Percentiles rank a stretch among this genome's conserved stretches.
Evolutionary conservation across 2,113 vertebrate species (phyloP).

Genomic region (Tupaia chinensis): DNA sequence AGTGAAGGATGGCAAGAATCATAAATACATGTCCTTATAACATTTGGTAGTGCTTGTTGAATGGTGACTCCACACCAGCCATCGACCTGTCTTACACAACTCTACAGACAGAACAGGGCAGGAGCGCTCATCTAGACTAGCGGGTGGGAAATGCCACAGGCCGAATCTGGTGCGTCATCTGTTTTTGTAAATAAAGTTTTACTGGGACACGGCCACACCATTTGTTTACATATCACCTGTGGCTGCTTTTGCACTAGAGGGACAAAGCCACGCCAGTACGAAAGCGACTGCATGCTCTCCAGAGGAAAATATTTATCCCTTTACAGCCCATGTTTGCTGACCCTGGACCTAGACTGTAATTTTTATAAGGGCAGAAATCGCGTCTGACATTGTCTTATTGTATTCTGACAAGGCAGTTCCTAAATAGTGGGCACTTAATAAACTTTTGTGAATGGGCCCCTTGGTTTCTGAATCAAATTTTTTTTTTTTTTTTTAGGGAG

Average conservation of each 20-base stretch:
- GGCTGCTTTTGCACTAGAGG: background rate
- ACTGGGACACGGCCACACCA: background rate
- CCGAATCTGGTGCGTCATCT: background rate
- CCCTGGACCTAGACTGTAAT: background rate
- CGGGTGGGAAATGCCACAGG: background rate
- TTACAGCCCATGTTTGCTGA: background rate
- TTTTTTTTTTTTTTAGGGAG: no score
- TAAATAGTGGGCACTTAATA: background rate
- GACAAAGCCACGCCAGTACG: background rate
- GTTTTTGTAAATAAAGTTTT: slow-evolving; percentile 61
- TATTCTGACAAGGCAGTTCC: background rate
- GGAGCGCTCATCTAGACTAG: background rate
- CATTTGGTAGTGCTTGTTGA: background rate
- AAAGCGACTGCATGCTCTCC: background rate
- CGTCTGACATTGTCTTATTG: background rate
- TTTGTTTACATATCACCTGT: background rate
- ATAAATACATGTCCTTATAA: background rate
- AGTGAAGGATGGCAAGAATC: background rate
- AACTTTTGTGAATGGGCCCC: background rate
- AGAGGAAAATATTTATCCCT: background rate
- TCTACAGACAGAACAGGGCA: background rate
- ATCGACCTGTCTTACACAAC: background rate
- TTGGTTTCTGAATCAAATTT: background rate
- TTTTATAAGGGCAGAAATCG: background rate
- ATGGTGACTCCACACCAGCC: background rate